A percentile compares a stretch with the other conserved stretches of the same genome.
phyloP scores from a whole-genome alignment of 2,113 vertebrate species.

The Numida meleagris region DNA sequence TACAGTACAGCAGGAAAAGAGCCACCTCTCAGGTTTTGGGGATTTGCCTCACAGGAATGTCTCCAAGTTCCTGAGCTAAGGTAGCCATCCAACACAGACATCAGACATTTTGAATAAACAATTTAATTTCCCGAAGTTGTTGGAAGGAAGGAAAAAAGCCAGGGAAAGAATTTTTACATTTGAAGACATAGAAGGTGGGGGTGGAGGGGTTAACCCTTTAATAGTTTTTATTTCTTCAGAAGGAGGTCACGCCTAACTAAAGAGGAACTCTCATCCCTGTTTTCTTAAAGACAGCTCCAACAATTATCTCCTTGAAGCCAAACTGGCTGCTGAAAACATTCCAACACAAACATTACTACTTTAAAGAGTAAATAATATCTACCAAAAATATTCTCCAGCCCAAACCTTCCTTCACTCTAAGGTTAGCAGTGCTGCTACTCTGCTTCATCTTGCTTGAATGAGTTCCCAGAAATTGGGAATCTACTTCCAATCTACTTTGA shows the following conservation, averaged over 20 bases:
- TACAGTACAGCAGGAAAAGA: not conserved
- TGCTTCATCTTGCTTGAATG: not conserved
- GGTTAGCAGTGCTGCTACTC: not conserved
- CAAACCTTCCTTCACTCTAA: not conserved
- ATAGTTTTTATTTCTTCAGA: not conserved
- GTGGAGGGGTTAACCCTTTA: not conserved
- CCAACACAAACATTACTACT: not conserved
- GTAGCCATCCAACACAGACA: not conserved
- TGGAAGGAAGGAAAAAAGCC: not conserved
- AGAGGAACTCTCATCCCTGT: not conserved
- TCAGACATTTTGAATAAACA: not conserved
- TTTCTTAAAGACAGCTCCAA: not conserved
- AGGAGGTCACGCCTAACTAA: not conserved
- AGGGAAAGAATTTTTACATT: not conserved
- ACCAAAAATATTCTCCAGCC: not conserved
- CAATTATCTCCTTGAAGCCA: not conserved
- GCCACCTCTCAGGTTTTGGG: not conserved
- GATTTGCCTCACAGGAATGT: not conserved
- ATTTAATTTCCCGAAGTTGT: constrained; percentile 5
- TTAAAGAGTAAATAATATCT: not conserved
- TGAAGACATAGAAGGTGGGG: not conserved
- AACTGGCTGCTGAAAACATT: not conserved
- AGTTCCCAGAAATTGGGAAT: not conserved
- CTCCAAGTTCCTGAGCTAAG: not conserved
- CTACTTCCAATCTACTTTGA: not conserved